A percentile compares a stretch with the other conserved stretches of the same genome.
Evolutionary conservation across 1,140 invertebrate genomes (phyloP).

Genomic region (Arctopsyche grandis): DNA sequence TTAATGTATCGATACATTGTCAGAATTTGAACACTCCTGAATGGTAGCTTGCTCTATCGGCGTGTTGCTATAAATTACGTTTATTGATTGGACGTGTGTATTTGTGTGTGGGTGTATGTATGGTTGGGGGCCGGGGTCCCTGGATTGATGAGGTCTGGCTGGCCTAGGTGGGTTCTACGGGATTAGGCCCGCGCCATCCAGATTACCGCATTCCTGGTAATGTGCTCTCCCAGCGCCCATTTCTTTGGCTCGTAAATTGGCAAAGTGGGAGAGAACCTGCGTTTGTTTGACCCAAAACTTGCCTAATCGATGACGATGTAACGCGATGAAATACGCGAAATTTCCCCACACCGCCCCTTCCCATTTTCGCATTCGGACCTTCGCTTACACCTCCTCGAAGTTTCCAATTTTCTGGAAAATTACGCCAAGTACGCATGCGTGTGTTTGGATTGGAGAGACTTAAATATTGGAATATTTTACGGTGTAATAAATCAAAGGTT

Average conservation of each 20-base stretch:
- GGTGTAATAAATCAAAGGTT: too few species aligned
- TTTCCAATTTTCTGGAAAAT: too few species aligned
- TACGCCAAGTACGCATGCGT: too few species aligned
- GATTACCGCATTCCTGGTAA: slow-evolving; percentile 27
- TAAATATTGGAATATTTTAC: too few species aligned
- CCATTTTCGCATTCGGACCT: too few species aligned
- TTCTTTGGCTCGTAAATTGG: slow-evolving; percentile 34
- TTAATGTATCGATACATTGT: too few species aligned
- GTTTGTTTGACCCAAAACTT: slow-evolving; percentile 37
- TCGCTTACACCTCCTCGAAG: too few species aligned
- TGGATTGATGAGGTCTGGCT: slow-evolving; percentile 28
- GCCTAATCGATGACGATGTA: slow-evolving; percentile 24
- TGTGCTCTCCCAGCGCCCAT: slow-evolving; percentile 17
- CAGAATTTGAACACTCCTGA: too few species aligned
- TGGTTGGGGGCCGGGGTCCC: not conserved
- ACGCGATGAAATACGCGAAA: slow-evolving; percentile 19
- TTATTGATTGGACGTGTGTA: slow-evolving; percentile 44
- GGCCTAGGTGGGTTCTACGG: not conserved
- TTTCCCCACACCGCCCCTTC: too few species aligned
- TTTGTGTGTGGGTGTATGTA: not conserved
- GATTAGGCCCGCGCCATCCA: not conserved
- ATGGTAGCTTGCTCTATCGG: not conserved
- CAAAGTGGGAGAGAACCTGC: slow-evolving; percentile 2
- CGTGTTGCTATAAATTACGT: slow-evolving; percentile 43
- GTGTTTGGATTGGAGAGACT: too few species aligned